Evolutionary conservation across 2,888 invertebrate species (phyloP).

Genomic region (Neocrepidodera transversa): DNA sequence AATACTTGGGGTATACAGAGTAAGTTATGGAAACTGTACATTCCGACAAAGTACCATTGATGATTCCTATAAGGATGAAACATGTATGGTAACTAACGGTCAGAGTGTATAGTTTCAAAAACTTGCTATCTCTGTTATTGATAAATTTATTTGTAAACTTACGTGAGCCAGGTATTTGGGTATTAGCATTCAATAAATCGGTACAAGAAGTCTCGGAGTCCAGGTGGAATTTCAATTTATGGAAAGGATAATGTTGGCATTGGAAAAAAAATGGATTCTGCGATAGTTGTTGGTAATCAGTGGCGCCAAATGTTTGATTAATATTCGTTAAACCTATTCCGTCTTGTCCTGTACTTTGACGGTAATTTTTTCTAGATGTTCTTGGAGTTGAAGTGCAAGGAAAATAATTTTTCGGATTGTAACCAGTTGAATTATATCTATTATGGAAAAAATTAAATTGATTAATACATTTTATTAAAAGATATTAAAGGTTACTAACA

Average conservation of each 20-base stretch:
- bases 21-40: too few relatives aligned
- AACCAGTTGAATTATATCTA: too few relatives aligned
- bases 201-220: slow-evolving; percentile 46
- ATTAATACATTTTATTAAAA: too few relatives aligned
- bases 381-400: neutral
- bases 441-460: too few relatives aligned
- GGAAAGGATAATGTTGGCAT: neutral
- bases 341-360: too few relatives aligned
- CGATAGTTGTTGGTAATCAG: slow-evolving; percentile 33
- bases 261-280: slow-evolving; percentile 41
- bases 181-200: slow-evolving; percentile 36
- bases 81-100: too few relatives aligned
- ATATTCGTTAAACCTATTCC: neutral
- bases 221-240: slow-evolving; percentile 44
- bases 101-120: too few relatives aligned
- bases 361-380: neutral
- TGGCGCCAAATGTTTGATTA: neutral
- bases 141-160: slow-evolving; percentile 18
- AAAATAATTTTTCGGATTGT: neutral
- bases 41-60: too few relatives aligned
- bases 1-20: too few relatives aligned
- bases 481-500: slow-evolving; percentile 3
- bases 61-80: too few relatives aligned
- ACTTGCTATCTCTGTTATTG: too few relatives aligned
- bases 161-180: slow-evolving; percentile 37